A percentile compares a stretch with the other conserved stretches of the same genome.
Evolutionary conservation across 2,888 invertebrate genomes (phyloP).

Genomic region (Nephrotoma guestfalica): DNA sequence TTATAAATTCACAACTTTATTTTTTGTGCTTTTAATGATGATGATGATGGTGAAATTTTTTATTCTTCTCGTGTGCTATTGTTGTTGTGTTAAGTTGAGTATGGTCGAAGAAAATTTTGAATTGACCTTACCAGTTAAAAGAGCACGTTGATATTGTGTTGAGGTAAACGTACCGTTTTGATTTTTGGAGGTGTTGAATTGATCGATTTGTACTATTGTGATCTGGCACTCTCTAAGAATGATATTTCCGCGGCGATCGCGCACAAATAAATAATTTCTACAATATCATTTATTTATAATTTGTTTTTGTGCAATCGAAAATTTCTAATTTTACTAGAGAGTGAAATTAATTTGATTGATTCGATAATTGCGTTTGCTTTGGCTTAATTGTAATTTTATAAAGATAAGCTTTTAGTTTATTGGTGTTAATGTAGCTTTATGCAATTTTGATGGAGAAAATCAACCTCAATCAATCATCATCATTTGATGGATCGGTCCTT

Average conservation of each 20-base stretch:
- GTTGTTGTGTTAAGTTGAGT: not conserved
- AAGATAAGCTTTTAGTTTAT: too few relatives aligned
- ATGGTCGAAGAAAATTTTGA: not conserved
- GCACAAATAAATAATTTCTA: not conserved
- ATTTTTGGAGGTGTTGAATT: not conserved
- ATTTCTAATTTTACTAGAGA: not conserved
- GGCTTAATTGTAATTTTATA: not conserved
- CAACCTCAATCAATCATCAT: too few relatives aligned
- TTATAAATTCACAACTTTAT: not conserved
- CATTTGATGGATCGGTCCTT: too few relatives aligned
- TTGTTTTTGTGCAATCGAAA: not conserved
- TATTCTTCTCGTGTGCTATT: not conserved
- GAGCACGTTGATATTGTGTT: too few relatives aligned
- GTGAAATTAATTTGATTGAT: not conserved
- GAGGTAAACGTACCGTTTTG: not conserved
- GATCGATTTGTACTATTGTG: not conserved
- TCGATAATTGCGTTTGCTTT: not conserved
- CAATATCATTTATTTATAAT: not conserved
- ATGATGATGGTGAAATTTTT: not conserved
- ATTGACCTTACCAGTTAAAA: not conserved
- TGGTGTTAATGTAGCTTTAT: too few relatives aligned
- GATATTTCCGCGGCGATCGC: not conserved
- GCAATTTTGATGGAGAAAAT: too few relatives aligned
- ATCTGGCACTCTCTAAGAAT: not conserved
- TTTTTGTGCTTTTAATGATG: not conserved